Evolutionary conservation across 2,113 vertebrate genomes (phyloP).

Genomic region (Setophaga kirtlandii): DNA sequence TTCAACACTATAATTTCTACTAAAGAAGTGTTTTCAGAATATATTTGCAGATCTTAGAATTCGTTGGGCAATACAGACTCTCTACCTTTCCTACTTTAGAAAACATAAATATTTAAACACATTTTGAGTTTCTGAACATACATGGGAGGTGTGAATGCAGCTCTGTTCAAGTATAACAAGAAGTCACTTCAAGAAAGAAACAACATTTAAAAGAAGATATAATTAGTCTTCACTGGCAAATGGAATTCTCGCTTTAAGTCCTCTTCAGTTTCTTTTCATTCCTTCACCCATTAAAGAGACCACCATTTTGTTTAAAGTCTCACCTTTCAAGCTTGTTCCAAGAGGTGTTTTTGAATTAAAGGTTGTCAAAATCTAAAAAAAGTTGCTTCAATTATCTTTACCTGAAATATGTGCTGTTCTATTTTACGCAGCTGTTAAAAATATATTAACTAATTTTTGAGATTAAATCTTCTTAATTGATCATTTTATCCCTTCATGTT

Average conservation of each 20-base stretch:
- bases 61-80: neutral
- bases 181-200: accelerated
- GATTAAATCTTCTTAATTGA: neutral
- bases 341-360: neutral
- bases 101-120: neutral
- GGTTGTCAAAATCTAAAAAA: neutral
- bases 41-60: neutral
- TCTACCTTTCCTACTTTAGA: neutral
- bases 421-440: neutral
- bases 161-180: neutral
- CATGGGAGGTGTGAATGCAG: neutral
- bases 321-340: neutral
- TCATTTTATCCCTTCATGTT: neutral
- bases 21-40: neutral
- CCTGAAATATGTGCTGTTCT: neutral
- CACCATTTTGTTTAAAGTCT: neutral
- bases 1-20: neutral
- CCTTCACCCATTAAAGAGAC: neutral
- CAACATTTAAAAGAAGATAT: neutral
- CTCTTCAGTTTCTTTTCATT: neutral
- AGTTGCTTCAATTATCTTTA: neutral
- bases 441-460: neutral
- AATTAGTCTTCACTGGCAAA: neutral
- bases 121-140: neutral
- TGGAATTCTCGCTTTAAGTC: neutral